Evolutionary conservation across 2,797 vertebrate genomes (phyloP).

Genomic region (Acrossocheilus wenchowensis): DNA sequence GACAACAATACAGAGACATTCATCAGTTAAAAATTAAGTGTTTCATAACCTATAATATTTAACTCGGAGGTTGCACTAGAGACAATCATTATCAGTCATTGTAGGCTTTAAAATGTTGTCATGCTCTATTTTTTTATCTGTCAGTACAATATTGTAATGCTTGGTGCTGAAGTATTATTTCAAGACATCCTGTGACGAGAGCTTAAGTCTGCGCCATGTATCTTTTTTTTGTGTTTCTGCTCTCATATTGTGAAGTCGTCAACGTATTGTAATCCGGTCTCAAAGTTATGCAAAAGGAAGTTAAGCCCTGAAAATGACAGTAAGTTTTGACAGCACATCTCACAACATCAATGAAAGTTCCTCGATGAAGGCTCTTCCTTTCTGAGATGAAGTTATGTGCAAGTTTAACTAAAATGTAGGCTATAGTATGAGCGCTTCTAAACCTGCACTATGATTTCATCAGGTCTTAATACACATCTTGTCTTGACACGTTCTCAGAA

Average conservation of each 20-base stretch:
- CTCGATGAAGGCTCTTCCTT: neutral
- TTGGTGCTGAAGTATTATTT: neutral
- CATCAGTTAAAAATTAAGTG: neutral
- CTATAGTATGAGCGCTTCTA: neutral
- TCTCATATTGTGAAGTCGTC: neutral
- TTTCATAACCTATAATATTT: conserved; percentile 6
- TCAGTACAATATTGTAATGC: neutral
- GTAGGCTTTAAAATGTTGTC: neutral
- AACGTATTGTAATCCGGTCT: neutral
- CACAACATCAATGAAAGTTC: neutral
- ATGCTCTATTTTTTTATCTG: neutral
- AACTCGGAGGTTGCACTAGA: neutral
- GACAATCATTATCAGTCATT: neutral
- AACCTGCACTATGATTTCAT: neutral
- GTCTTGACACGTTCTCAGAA: conserved; percentile 41
- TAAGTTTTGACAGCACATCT: neutral
- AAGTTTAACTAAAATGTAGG: neutral
- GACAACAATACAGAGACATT: neutral
- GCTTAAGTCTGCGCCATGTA: neutral
- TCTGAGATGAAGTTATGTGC: neutral
- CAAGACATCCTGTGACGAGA: neutral
- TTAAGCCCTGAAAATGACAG: neutral
- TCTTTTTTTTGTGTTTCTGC: neutral
- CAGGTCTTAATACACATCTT: neutral
- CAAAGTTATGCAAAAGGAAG: neutral